Evolutionary conservation across 2,797 vertebrate species (phyloP).

Genomic region (Coilia nasus): DNA sequence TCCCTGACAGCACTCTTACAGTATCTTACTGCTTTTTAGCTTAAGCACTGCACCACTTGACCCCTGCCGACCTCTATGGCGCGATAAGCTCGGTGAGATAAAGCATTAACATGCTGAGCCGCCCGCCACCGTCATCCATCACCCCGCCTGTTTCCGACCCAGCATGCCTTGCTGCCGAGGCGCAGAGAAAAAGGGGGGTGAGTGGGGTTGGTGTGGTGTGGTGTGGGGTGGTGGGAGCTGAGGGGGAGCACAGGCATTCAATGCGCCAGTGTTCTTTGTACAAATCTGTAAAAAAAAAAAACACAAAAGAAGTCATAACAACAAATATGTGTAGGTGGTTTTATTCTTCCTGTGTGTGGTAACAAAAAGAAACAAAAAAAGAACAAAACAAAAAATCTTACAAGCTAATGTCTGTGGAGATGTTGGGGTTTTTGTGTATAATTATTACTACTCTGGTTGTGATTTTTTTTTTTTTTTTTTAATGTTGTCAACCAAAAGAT

Average conservation of each 20-base stretch:
- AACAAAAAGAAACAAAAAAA: background rate
- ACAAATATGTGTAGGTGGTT: constrained; percentile 55
- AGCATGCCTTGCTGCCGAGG: constrained; percentile 6
- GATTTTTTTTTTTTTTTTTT: constrained; percentile 48
- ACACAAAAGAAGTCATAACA: constrained; percentile 70
- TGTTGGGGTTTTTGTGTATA: constrained; percentile 22
- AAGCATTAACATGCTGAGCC: constrained; percentile 60
- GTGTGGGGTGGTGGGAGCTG: background rate
- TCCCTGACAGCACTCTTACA: constrained; percentile 37
- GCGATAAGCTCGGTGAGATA: constrained; percentile 60
- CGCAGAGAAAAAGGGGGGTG: constrained; percentile 36
- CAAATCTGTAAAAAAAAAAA: constrained; percentile 58
- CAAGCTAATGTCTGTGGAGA: constrained; percentile 67
- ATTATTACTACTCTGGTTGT: constrained; percentile 54
- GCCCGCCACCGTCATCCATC: constrained; percentile 54
- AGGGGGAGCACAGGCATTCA: background rate
- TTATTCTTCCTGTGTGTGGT: constrained; percentile 8
- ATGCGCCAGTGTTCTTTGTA: constrained; percentile 69
- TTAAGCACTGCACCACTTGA: constrained; percentile 51
- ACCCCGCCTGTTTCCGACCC: constrained; percentile 27
- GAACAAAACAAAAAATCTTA: constrained; percentile 69
- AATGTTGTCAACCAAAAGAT: constrained; percentile 50
- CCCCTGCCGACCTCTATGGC: constrained; percentile 46
- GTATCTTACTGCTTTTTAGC: constrained; percentile 52
- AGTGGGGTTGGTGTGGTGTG: background rate